Base-by-base conservation (phyloP, 2,888 invertebrate genomes). In the Hyalella azteca region DNA sequence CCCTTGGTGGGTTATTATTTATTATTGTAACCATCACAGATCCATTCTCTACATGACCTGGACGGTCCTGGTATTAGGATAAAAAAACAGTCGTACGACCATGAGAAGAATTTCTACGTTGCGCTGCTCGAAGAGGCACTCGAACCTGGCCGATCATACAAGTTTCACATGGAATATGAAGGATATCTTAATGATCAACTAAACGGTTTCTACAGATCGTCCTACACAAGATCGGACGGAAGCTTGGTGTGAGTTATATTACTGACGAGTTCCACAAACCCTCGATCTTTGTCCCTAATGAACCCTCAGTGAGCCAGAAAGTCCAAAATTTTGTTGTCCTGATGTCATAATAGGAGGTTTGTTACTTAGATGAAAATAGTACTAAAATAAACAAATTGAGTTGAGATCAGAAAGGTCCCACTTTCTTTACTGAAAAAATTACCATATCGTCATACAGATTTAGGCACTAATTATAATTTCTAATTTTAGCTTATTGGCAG, bases 181-280 rank as follows among this genome's bases (percentile, higher is more conserved):
- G 95, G 95, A 0, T 89, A 91, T 81, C 89, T 95, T 77, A 93
- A 93, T 86, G 93, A 94, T 86, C 90, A 92, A 85, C 89, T 95
- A 45, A 92, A 92, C 86, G 95, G 95, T 59, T 94, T 95, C 88
- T 95, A 95, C 87, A 90, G 94, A 85, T 94, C 94, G 88, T 93
- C 93, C 0, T 95, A 95, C 87, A 2, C 90, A 90, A 85, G 87
- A 90, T 73, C 90, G 91, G 0, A 89, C 89, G 22, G 66, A 66
- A 66, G 29, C 29, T 39, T 66, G 13, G 39, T 66, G 66, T 66
- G 36, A 66, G 66, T 66, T 26, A n/a, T n/a, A n/a, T n/a, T n/a
- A n/a, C n/a, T n/a, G n/a, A n/a, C n/a, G n/a, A n/a, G n/a, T n/a
- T n/a, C n/a, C n/a, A n/a, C n/a, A n/a, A n/a, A n/a, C n/a, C n/a